Evolutionary conservation across 30 jellyfish, hydroid and myxozoan species (phyloP).

Genomic region (Chrysaora quinquecirrha): DNA sequence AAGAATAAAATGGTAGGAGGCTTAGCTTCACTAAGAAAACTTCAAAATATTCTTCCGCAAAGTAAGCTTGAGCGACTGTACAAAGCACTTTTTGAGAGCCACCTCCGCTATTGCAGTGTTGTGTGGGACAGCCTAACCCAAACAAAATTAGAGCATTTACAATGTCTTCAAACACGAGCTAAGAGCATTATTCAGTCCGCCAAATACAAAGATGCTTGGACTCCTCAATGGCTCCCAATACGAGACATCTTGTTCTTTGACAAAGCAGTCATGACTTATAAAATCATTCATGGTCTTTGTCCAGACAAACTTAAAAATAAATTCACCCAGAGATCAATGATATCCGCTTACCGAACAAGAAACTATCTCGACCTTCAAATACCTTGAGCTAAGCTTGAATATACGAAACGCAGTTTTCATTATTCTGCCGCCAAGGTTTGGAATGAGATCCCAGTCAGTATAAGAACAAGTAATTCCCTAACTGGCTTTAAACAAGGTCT

Average conservation of each 20-base stretch:
- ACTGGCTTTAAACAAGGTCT: constrained; percentile 5
- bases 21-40: too few relatives aligned
- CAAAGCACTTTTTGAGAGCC: background rate
- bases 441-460: constrained; percentile 19
- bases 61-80: background rate
- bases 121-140: too few relatives aligned
- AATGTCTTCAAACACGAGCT: constrained; percentile 1
- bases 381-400: constrained; percentile 9
- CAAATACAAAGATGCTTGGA: background rate
- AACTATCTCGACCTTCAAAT: constrained; percentile 27
- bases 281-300: constrained; percentile 18
- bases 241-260: constrained; percentile 2
- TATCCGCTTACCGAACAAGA: constrained; percentile 18
- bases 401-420: constrained; percentile 4
- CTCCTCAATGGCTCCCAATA: background rate
- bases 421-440: constrained; percentile 27
- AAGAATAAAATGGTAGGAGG: too few relatives aligned
- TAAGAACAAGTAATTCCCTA: background rate
- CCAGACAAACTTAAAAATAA: constrained; percentile 19
- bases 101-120: background rate
- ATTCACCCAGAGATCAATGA: constrained; percentile 13
- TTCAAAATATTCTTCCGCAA: background rate
- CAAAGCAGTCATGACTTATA: constrained; percentile 32
- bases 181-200: background rate
- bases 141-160: too few relatives aligned